Base-by-base conservation (phyloP, 2,113 vertebrate species). In the Aramus guarauna region DNA sequence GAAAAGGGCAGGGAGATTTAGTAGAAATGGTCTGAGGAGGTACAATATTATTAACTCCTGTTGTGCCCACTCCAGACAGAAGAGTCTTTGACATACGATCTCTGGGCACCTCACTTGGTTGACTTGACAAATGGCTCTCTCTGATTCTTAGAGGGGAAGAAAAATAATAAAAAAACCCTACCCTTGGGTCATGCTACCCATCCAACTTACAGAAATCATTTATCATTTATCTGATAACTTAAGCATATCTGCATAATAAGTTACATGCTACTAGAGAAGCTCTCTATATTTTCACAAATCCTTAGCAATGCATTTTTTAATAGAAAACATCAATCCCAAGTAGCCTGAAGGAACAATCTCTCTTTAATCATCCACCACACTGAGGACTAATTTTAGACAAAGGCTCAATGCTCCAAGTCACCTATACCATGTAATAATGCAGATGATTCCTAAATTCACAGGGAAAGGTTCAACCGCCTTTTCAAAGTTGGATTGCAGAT, bases 311-410 rank as follows among this genome's bases (percentile, higher is more conserved):
- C 69, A 37, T 89, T 96, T 97, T 96, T 94, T 87, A 97, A 98
- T 98, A 73, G 93, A 95, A 97, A 98, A 93, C 96, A 98, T 97
- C 94, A 95, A 94, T 98, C 63, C 96, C 85, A 9, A 80, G 94
- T 91, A 95, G 94, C 94, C 95, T 9, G 29, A 76, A 96, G 95
- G 96, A 96, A 94, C 24, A 78, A 96, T 59, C 90, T 87, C 85
- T 93, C 87, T 97, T 97, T 97, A 96, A 97, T 96, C 95, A 97
- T 86, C 92, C 84, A 47, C 93, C 90, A 88, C 68, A 7, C 82
- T 48, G 53, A 92, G 93, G 92, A 93, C 90, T 96, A 96, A 96
- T 96, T 92, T 92, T 56, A 96, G 90, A 92, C 92, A 96, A 96
- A 96, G 89, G 92, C 92, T 84, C 41, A 2, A 26, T 0, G 9